Evolutionary conservation across 2,888 invertebrate species (phyloP).

Genomic region (Cephus sareptanus): DNA sequence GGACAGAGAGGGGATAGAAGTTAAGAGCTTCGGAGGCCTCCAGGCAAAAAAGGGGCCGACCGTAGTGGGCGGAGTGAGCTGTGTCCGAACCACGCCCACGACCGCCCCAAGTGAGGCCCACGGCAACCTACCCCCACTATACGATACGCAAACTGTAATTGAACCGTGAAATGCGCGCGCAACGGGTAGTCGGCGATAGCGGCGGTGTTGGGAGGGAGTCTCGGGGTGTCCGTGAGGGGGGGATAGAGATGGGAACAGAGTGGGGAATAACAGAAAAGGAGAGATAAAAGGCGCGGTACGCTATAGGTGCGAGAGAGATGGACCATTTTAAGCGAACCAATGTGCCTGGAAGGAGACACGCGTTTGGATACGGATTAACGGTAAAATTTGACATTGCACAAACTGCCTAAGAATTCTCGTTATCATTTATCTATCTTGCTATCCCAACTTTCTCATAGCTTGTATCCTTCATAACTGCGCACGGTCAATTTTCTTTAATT

Average conservation of each 20-base stretch:
- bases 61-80: constrained; percentile 49
- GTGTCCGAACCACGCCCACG: constrained; percentile 55
- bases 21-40: constrained; percentile 34
- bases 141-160: constrained; percentile 35
- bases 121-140: constrained; percentile 42
- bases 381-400: not conserved
- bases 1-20: constrained; percentile 15
- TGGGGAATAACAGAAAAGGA: not conserved
- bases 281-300: not conserved
- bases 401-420: not conserved
- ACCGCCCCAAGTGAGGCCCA: constrained; percentile 52
- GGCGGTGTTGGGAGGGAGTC: accelerated
- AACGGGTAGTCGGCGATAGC: constrained; percentile 23
- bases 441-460: not conserved
- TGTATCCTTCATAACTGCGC: not conserved
- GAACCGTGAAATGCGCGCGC: constrained; percentile 58
- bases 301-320: not conserved
- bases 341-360: too few relatives aligned
- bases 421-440: not conserved
- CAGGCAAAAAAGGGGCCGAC: constrained; percentile 60
- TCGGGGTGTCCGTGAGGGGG: too few relatives aligned
- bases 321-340: not conserved
- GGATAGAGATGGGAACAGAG: not conserved
- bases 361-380: not conserved
- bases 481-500: not conserved